A percentile compares a stretch with the other conserved stretches of the same genome.
phyloP scores from a whole-genome alignment of 2,888 invertebrate species.

The Blera fallax region DNA sequence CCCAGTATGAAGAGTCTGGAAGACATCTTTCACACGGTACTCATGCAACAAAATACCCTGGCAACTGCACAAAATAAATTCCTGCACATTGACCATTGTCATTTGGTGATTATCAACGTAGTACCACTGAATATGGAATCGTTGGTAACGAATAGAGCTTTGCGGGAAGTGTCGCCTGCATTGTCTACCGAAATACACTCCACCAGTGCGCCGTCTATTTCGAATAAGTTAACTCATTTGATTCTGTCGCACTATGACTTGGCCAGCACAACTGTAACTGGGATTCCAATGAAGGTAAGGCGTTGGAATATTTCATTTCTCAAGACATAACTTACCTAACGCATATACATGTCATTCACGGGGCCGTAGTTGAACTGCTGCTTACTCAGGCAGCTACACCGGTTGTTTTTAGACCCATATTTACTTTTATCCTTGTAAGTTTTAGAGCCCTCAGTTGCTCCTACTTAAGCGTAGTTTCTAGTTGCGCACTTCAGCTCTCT shows the following conservation, averaged over 20 bases:
- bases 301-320: too few species aligned
- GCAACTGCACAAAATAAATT: slow-evolving; percentile 85
- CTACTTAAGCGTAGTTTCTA: too few species aligned
- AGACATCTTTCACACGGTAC: slow-evolving; percentile 91
- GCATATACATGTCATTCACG: too few species aligned
- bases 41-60: slow-evolving; percentile 91
- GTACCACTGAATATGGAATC: slow-evolving; percentile 91
- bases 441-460: too few species aligned
- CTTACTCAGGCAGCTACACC: too few species aligned
- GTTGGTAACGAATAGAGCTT: slow-evolving; percentile 87
- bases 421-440: too few species aligned
- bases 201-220: slow-evolving; percentile 88
- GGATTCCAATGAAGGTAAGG: slow-evolving; percentile 96
- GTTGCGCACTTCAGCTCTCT: too few species aligned
- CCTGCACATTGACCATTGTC: slow-evolving; percentile 92
- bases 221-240: slow-evolving; percentile 88
- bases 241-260: slow-evolving; percentile 94
- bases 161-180: slow-evolving; percentile 88
- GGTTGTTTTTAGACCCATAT: too few species aligned
- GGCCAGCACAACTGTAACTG: slow-evolving; percentile 97
- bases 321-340: too few species aligned
- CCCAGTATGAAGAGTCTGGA: slow-evolving; percentile 92
- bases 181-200: slow-evolving; percentile 91
- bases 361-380: too few species aligned
- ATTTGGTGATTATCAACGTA: slow-evolving; percentile 94